phyloP scores from a whole-genome alignment of 1,140 invertebrate genomes.

The Penaeus japonicus region DNA sequence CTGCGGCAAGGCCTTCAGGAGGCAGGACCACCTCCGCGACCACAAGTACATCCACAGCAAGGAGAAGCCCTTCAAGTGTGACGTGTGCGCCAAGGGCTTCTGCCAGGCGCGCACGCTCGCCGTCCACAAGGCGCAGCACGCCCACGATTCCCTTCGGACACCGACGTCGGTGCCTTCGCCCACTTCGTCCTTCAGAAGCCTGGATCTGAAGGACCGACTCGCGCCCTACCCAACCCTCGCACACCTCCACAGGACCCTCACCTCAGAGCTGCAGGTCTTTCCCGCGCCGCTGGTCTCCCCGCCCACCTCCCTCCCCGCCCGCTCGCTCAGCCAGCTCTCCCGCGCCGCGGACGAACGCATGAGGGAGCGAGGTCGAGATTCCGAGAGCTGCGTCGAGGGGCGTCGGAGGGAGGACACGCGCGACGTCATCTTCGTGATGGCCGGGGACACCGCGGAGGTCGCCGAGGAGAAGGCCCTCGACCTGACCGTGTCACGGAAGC shows the following conservation, averaged over 20 bases:
- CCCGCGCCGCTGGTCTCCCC: background rate
- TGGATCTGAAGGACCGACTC: conserved; percentile 36
- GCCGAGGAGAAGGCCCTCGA: conserved; percentile 46
- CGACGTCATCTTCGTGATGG: conserved; percentile 44
- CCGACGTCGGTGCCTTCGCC: background rate
- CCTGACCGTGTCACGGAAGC: conserved; percentile 13
- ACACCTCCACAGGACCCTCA: conserved; percentile 23
- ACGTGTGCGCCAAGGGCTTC: conserved; percentile 94
- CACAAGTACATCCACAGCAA: conserved; percentile 58
- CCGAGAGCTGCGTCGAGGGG: no score
- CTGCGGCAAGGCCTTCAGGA: conserved; percentile 74
- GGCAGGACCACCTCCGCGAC: conserved; percentile 61
- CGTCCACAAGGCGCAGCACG: conserved; percentile 70
- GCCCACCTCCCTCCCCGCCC: background rate
- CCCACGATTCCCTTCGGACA: conserved; percentile 29
- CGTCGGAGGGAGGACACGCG: no score
- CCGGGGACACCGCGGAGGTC: conserved; percentile 41
- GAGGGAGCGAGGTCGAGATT: no score
- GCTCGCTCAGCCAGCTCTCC: background rate
- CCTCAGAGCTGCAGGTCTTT: conserved; percentile 39
- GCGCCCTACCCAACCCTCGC: conserved; percentile 38
- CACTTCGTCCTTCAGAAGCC: conserved; percentile 27
- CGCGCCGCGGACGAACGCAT: no score
- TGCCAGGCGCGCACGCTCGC: conserved; percentile 78
- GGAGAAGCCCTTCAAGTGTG: conserved; percentile 55